phyloP scores from a whole-genome alignment of 2,888 invertebrate species.

The Mamestra brassicae region DNA sequence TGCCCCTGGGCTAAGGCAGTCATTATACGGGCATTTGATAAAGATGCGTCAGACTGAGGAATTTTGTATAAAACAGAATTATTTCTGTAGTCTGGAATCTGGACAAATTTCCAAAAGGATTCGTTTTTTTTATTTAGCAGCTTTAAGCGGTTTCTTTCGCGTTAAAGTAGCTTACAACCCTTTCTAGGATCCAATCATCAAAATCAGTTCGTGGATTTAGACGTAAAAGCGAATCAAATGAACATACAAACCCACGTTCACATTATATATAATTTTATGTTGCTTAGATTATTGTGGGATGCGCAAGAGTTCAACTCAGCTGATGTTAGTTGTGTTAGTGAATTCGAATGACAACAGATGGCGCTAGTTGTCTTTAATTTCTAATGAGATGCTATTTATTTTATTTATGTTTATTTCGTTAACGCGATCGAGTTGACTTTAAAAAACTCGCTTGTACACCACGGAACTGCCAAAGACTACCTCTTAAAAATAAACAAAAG shows the following conservation, averaged over 20 bases:
- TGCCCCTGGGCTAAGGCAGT: conserved; percentile 41
- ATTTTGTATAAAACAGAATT: not conserved
- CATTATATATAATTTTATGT: not conserved
- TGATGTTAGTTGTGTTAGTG: not conserved
- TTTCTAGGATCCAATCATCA: too few species aligned
- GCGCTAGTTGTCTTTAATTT: conserved; percentile 3
- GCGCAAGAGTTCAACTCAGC: not conserved
- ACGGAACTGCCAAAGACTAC: too few species aligned
- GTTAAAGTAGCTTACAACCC: too few species aligned
- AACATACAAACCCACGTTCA: too few species aligned
- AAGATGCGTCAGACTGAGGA: conserved; percentile 26
- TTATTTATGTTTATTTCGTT: too few species aligned
- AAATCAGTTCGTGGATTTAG: too few species aligned
- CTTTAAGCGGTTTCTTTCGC: not conserved
- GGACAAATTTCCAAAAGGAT: too few species aligned
- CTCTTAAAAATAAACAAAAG: too few species aligned
- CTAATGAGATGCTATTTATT: too few species aligned
- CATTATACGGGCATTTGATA: conserved; percentile 55
- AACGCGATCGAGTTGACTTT: too few species aligned
- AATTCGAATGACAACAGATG: conserved; percentile 14
- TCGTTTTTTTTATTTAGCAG: not conserved
- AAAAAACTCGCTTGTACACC: too few species aligned
- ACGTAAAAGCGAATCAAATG: too few species aligned
- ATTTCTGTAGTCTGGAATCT: not conserved
- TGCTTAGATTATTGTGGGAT: not conserved